Base-by-base conservation (phyloP, 2,113 vertebrate genomes). In the Phaetusa simplex region DNA sequence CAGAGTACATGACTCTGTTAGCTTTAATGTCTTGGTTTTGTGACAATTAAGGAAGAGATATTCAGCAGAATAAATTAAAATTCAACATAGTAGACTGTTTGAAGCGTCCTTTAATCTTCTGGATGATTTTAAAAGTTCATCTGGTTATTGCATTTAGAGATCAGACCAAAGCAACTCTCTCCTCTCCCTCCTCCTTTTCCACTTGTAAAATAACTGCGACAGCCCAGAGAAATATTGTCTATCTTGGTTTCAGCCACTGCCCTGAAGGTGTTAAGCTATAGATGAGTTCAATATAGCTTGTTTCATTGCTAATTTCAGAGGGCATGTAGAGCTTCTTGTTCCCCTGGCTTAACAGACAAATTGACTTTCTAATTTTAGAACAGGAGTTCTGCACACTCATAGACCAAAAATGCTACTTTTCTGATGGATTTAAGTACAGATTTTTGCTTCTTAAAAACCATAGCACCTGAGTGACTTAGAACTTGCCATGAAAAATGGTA, bases 361-460 rank as follows among this genome's bases (percentile, higher is more conserved):
- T 97, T 97, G 96, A 92, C 89, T 95, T 97, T 87, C 97, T 96
- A 96, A 96, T 95, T 97, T 96, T 96, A 94, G 94, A 95, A 22
- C 91, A 70, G 40, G 71, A 66, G 22, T 77, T 95, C 65, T 87
- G 88, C 42, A 73, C 32, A 7, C 29, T 86, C 83, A 74, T 55
- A 89, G 70, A 81, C 38, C 56, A 34, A 62, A 82, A 62, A 12
- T 0, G 23, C 29, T 36, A 12, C 45, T 89, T 77, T 87, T 43
- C 72, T 36, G 59, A 82, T 30, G 55, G 64, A 82, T 73, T 86
- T 61, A 62, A 81, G 71, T 8, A n/a, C 65, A 73, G 43, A 80
- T 64, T 69, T 64, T 34, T 36, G 20, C 45, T 66, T 52, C 26
- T 62, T 70, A 52, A 74, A 86, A 86, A 9, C 17, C 69, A 32